Evolutionary conservation across 2,113 vertebrate species (phyloP).

Genomic region (Hydrochoerus hydrochaeris): DNA sequence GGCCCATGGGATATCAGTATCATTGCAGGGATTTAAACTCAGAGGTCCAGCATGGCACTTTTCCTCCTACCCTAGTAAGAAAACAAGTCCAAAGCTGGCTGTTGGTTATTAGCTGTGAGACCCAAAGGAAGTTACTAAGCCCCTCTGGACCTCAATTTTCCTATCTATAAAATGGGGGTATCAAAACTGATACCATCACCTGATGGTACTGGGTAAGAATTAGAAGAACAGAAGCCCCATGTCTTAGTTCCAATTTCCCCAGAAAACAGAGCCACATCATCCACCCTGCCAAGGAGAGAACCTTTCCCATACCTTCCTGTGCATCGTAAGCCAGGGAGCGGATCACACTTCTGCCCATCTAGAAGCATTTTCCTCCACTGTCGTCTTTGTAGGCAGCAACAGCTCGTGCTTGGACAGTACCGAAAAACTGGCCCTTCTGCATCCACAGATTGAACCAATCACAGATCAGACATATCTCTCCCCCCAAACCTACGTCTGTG

Average conservation of each 20-base stretch:
- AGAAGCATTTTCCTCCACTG: too few relatives aligned
- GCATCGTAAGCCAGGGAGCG: accelerated
- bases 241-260: neutral
- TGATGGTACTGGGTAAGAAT: neutral
- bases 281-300: neutral
- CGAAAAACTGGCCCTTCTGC: neutral
- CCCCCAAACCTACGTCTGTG: neutral
- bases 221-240: neutral
- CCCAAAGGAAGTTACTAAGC: neutral
- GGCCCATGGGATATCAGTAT: neutral
- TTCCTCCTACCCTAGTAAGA: neutral
- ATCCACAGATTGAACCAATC: neutral
- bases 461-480: neutral
- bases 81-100: neutral
- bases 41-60: accelerated
- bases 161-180: neutral
- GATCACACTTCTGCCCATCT: neutral
- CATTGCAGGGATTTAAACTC: neutral
- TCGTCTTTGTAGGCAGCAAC: neutral
- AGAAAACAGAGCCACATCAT: neutral
- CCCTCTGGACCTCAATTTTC: neutral
- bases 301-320: accelerated
- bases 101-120: neutral
- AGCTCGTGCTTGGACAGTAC: neutral
- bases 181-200: neutral